Base-by-base conservation (phyloP, 2,113 vertebrate species). In the Nanorana parkeri region DNA sequence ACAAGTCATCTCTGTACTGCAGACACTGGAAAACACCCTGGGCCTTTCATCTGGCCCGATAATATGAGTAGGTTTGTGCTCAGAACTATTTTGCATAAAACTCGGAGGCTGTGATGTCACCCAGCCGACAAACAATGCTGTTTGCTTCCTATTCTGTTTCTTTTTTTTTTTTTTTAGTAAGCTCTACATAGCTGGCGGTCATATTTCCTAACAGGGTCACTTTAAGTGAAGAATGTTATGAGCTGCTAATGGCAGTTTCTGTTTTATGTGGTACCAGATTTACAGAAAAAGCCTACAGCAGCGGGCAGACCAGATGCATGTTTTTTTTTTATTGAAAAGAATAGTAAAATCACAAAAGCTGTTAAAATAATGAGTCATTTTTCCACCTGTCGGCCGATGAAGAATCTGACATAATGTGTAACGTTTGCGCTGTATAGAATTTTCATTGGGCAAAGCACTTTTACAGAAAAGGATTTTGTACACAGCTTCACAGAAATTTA, bases 311-410 rank as follows among this genome's bases (percentile, higher is more conserved):
- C 58, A 81, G 68, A 24, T 68, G 32, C 47, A 80, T 66, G 69
- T 65, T 81, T 10, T 21, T 58, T 68, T 79, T 58, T 78, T 20
- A 56, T 51, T n/a, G 24, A 73, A 81, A 74, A 66, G 60, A 74
- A 81, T 81, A 58, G 47, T 74, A 81, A 66, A 81, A 81, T 74
- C 51, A 65, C 69, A 81, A 81, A 81, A 55, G 60, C 79, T 81
- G 69, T 81, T 74, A 74, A 74, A 81, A 81, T 81, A 81, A 81
- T 81, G 79, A 81, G 47, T 81, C 60, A 81, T 81, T 81, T 77
- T 74, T 64, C 79, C 79, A 81, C 79, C 79, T 81, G 79, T 81
- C 74, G 52, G 47, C 29, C 68, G 21, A 47, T 28, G n/a, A 74
- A 17, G 23, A 81, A 74, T 74, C 60, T 66, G 69, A 81, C 69